These are phyloP conservation scores for Paramuricea clavata DNA, from an alignment of 92 coral and sea anemone genomes.

Conservation along the genomic window DNA sequence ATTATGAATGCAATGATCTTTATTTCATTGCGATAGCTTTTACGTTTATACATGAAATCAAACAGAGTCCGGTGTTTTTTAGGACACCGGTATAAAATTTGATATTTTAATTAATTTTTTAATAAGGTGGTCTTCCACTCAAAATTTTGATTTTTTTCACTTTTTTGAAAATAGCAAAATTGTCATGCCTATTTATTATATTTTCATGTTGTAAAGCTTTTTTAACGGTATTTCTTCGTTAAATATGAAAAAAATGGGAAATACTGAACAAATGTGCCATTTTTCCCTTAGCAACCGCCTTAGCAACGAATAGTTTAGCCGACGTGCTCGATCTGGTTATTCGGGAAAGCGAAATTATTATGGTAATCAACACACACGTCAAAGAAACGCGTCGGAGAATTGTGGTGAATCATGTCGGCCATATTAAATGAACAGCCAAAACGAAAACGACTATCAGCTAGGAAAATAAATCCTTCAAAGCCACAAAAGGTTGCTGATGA, in stretches of 20 bases:
- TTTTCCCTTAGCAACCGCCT: background rate
- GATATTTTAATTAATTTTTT: no score
- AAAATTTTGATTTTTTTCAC: conserved; percentile 4
- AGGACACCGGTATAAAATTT: no score
- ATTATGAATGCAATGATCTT: no score
- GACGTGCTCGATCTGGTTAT: conserved; percentile 23
- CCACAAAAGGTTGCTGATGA: background rate
- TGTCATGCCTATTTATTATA: background rate
- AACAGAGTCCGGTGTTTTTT: no score
- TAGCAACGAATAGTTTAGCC: background rate
- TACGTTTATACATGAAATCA: no score
- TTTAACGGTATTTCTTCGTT: background rate
- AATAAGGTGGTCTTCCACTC: conserved; percentile 19
- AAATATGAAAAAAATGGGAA: background rate
- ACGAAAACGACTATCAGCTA: conserved; percentile 17
- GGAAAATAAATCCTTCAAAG: background rate
- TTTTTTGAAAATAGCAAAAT: conserved; percentile 2
- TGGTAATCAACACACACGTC: conserved; percentile 44
- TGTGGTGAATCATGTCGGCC: conserved; percentile 29
- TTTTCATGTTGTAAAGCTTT: background rate
- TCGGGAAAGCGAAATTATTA: conserved; percentile 35
- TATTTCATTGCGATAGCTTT: no score
- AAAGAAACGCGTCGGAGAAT: background rate
- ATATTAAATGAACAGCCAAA: conserved; percentile 23
- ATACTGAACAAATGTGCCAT: background rate